phyloP scores from a whole-genome alignment of 2,797 vertebrate genomes.

The Tokudaia muenninki region DNA sequence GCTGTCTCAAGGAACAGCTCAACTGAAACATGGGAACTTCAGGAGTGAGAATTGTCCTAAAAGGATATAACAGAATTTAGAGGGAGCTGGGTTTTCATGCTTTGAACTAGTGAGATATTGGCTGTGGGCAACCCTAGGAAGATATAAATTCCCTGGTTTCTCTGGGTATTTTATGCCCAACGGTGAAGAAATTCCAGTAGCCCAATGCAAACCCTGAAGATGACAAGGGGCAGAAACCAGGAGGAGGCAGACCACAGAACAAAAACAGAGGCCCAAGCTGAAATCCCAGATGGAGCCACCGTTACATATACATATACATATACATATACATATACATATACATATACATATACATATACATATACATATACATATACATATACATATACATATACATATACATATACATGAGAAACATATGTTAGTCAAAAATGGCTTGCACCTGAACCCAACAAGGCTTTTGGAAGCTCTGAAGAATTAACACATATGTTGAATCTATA shows the following conservation, averaged over 20 bases:
- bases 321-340: too few relatives aligned
- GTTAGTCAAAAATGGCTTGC: background rate
- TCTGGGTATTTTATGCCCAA: background rate
- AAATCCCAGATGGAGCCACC: fast-evolving
- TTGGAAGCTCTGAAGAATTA: background rate
- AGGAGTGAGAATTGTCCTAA: background rate
- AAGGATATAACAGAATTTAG: background rate
- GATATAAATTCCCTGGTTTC: background rate
- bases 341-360: background rate
- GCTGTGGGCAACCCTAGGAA: background rate
- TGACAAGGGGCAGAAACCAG: background rate
- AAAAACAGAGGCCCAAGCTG: background rate
- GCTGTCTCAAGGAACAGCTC: constrained; percentile 13
- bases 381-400: fast-evolving
- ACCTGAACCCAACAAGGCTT: background rate
- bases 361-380: too few relatives aligned
- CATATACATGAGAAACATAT: background rate
- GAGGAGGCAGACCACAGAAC: background rate
- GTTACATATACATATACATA: background rate
- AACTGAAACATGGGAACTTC: background rate
- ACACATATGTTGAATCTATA: background rate
- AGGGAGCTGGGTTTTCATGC: background rate
- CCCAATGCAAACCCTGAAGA: background rate
- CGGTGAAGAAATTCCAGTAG: background rate
- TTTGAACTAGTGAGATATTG: background rate